Evolutionary conservation across 2,888 invertebrate genomes (phyloP), one percentile per base, ranked within the genome.

Genomic region (Altica lythri): DNA sequence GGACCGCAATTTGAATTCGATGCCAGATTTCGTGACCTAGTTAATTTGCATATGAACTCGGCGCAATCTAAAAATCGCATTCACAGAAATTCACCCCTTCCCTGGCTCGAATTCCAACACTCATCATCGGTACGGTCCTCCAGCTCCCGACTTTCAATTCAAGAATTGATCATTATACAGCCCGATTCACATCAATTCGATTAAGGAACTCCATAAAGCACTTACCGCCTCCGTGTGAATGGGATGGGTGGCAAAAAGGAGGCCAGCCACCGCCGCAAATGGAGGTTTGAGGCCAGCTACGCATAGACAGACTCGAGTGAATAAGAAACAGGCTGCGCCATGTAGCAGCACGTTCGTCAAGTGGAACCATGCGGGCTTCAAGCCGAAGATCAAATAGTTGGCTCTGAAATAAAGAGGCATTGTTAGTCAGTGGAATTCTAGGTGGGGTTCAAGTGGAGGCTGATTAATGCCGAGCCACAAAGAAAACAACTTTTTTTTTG

Each of bases 191-290:
- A 48, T 38, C 38, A 40, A 48, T 48, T 48, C 48, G 48, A 48
- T 48, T 48, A 40, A 48, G 38, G 48, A 38, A 48, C 38, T 48
- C 48, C 38, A 40, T 43, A 51, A 51, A 52, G 44, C 35, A 84
- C 90, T 89, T 74, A 92, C 92, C 73, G 93, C 92, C 77, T 94
- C 93, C 1, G 92, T 90, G 75, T 93, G 93, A 59, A 94, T 83
- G 14, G 94, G 93, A 73, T 94, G 94, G 2, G 88, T 83, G 2
- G 92, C 91, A 72, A 93, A 94, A 64, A 92, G 78, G 34, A 89
- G 75, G 12, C 88, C 88, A 1, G 90, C 86, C 9, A 88, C 76
- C 4, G 87, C 83, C 3, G 90, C 86, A 64, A 88, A 87, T 32
- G 85, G 84, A 12, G 84, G 82, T 67, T 83, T 83, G 63, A 89